Evolutionary conservation across 2,888 invertebrate species (phyloP).

Genomic region (Amphipyra tragopoginis): DNA sequence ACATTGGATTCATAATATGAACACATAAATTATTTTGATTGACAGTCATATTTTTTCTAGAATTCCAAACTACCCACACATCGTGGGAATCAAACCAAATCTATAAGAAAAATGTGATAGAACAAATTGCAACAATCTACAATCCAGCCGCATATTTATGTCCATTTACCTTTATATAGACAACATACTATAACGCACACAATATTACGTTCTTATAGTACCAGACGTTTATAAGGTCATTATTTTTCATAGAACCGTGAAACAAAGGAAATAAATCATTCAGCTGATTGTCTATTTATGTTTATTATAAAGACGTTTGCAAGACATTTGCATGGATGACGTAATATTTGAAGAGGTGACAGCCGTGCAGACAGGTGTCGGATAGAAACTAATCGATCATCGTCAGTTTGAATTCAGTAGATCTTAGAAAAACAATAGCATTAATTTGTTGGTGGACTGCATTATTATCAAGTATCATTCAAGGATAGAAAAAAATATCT

Average conservation of each 20-base stretch:
- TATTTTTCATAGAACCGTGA: constrained; percentile 56
- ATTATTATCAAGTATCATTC: no score
- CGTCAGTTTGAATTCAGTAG: constrained; percentile 11
- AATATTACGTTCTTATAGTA: constrained; percentile 26
- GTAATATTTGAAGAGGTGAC: constrained; percentile 49
- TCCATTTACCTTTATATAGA: constrained; percentile 50
- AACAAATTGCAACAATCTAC: constrained; percentile 34
- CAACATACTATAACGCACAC: constrained; percentile 45
- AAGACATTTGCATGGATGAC: constrained; percentile 41
- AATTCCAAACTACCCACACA: constrained; percentile 16
- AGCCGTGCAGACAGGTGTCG: constrained; percentile 27
- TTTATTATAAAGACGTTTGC: constrained; percentile 61
- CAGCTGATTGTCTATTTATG: constrained; percentile 50
- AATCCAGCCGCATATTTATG: constrained; percentile 49
- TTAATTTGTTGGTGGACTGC: no score
- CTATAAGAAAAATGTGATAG: constrained; percentile 37
- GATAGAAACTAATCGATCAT: constrained; percentile 36
- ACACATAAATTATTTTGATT: not conserved
- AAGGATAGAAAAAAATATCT: no score
- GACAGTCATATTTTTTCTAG: constrained; percentile 3
- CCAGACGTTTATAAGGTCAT: constrained; percentile 48
- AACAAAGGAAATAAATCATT: constrained; percentile 63
- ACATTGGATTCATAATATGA: no score
- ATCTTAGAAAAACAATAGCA: no score
- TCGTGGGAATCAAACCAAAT: constrained; percentile 52